These are phyloP conservation scores for Camponotus pennsylvanicus DNA, from an alignment of 1,140 invertebrate genomes.

Conservation along the genomic window DNA sequence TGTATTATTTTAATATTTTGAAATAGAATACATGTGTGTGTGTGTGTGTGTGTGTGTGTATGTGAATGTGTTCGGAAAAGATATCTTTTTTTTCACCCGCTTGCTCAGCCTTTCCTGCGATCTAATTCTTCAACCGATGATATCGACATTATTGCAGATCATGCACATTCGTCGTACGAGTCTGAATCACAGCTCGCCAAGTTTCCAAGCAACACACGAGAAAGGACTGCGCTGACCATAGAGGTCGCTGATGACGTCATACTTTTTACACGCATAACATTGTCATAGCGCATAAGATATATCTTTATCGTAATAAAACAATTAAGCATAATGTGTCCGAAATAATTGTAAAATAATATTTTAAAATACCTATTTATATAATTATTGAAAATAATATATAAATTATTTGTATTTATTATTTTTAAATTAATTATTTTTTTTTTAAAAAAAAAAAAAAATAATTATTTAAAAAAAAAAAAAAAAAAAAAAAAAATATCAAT, in stretches of 20 bases:
- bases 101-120: neutral
- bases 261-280: neutral
- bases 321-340: neutral
- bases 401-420: neutral
- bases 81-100: constrained; percentile 11
- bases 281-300: neutral
- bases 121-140: constrained; percentile 32
- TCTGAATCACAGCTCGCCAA: neutral
- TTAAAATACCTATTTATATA: neutral
- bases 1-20: neutral
- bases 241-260: constrained; percentile 23
- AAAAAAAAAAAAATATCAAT: neutral
- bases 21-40: neutral
- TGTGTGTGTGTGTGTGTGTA: too few relatives aligned
- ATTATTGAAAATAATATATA: neutral
- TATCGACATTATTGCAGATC: neutral
- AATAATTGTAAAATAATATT: neutral
- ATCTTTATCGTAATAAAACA: neutral
- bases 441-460: too few relatives aligned
- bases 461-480: neutral
- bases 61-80: neutral
- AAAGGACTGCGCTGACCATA: neutral
- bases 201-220: neutral
- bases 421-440: too few relatives aligned
- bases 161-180: neutral